Base-by-base conservation (phyloP, 1,140 invertebrate species). In the Camponotus pennsylvanicus region DNA sequence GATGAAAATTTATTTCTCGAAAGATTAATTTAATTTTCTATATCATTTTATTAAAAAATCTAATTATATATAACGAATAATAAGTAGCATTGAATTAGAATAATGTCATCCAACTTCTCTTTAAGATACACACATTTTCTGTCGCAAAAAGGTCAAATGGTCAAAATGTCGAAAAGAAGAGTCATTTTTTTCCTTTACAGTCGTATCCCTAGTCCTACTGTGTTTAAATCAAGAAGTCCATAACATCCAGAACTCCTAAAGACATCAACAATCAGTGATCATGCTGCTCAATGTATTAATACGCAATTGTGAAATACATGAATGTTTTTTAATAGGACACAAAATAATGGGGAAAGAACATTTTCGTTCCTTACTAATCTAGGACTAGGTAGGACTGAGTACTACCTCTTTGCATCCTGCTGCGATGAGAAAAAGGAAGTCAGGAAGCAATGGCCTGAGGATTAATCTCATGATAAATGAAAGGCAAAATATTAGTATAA, bases 281-380 rank as follows among this genome's bases (percentile, higher is more conserved):
- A 91, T 90, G 87, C 89, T 11, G 80, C 34, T 57, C 40, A 40
- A 71, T 52, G 86, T 73, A 90, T 93, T 93, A 93, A 93, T 83
- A 84, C 84, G 91, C 88, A 92, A 94, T 94, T 94, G 94, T 89
- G 87, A 91, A 91, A 82, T 91, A 92, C 80, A 94, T 92, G 92
- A 94, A 91, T 90, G 88, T 87, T 86, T 92, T 92, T 63, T 91
- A 55, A 87, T 87, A 61, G 88, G 88, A 7, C 15, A 83, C 64
- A 76, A 83, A 45, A 71, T 40, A 40, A 40, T 27, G 63, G 27
- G 11, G 0, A 49, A 15, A 4, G 45, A 0, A 18, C 66, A 59
- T 86, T 32, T 55, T 76, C 49, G 67, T 45, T 45, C 45, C 32
- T 52, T 21, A 63, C 18, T 15, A 40, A 13, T 61, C 42, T 27